phyloP scores from a whole-genome alignment of 2,797 vertebrate genomes.

The Tauraco hartlaubi region DNA sequence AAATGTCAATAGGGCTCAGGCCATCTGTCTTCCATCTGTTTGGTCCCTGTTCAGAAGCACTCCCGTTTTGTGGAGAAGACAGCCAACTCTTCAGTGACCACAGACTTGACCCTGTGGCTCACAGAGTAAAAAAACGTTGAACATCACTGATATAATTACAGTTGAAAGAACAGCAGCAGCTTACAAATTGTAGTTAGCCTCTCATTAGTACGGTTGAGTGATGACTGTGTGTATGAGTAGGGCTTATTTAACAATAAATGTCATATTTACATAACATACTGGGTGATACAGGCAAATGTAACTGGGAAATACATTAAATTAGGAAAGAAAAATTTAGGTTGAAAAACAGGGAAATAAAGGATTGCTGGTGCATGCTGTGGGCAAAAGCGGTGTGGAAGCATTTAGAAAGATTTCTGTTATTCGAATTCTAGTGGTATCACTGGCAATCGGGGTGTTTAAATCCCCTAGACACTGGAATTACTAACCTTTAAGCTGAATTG shows the following conservation, averaged over 20 bases:
- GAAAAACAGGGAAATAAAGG: neutral
- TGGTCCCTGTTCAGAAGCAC: neutral
- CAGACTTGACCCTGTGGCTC: neutral
- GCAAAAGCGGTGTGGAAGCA: neutral
- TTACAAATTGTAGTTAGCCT: neutral
- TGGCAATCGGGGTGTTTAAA: neutral
- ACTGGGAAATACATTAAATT: neutral
- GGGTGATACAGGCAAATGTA: neutral
- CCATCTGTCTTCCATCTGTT: neutral
- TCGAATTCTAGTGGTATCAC: neutral
- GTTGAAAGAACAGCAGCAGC: neutral
- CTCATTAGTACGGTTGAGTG: neutral
- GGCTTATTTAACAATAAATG: conserved; percentile 2
- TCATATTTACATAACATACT: neutral
- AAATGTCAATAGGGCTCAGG: neutral
- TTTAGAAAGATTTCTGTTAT: neutral
- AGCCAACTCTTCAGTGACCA: neutral
- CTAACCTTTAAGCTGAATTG: neutral
- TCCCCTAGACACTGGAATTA: neutral
- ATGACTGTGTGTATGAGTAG: neutral
- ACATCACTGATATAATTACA: neutral
- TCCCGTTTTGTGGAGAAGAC: neutral
- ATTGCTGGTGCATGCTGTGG: neutral
- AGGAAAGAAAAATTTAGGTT: neutral
- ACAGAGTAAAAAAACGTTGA: neutral